A percentile compares a stretch with the other conserved stretches of the same genome.
phyloP scores from a whole-genome alignment of 2,797 vertebrate genomes.

The Enoplosus armatus region DNA sequence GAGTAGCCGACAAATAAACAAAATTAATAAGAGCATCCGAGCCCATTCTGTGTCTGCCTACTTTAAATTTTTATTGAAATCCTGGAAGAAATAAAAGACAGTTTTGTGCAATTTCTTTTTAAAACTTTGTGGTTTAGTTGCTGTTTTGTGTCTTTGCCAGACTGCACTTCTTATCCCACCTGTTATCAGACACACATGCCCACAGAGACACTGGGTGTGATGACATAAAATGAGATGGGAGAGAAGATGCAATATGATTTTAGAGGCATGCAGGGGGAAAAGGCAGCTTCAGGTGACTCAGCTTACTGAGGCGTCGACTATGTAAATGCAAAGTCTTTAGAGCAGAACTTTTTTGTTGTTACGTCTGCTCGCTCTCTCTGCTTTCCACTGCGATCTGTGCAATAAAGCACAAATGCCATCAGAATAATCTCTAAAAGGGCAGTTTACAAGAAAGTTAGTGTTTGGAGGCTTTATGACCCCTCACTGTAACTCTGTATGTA shows the following conservation, averaged over 20 bases:
- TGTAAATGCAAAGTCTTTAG: constrained; percentile 20
- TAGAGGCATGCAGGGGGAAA: constrained; percentile 20
- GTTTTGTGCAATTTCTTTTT: constrained; percentile 5
- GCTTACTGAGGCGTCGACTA: constrained; percentile 9
- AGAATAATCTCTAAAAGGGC: constrained; percentile 2
- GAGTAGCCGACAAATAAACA: constrained; percentile 54
- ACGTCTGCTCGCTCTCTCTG: neutral
- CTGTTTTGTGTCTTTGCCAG: constrained; percentile 4
- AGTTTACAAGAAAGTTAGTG: neutral
- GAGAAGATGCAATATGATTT: constrained; percentile 38
- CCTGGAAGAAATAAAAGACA: constrained; percentile 17
- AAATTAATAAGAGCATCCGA: constrained; percentile 58
- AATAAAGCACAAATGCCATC: constrained; percentile 11
- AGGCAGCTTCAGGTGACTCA: constrained; percentile 52
- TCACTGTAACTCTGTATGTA: neutral
- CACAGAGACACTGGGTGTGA: constrained; percentile 38
- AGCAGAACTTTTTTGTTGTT: constrained; percentile 15
- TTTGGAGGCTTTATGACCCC: neutral
- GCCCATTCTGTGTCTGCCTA: neutral
- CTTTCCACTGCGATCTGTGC: neutral
- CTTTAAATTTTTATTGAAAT: constrained; percentile 45
- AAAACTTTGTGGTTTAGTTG: constrained; percentile 14
- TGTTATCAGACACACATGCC: constrained; percentile 43
- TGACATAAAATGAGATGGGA: constrained; percentile 56
- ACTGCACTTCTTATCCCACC: constrained; percentile 46